Evolutionary conservation across 2,888 invertebrate genomes (phyloP).

Genomic region (Scaptomyza reducta): DNA sequence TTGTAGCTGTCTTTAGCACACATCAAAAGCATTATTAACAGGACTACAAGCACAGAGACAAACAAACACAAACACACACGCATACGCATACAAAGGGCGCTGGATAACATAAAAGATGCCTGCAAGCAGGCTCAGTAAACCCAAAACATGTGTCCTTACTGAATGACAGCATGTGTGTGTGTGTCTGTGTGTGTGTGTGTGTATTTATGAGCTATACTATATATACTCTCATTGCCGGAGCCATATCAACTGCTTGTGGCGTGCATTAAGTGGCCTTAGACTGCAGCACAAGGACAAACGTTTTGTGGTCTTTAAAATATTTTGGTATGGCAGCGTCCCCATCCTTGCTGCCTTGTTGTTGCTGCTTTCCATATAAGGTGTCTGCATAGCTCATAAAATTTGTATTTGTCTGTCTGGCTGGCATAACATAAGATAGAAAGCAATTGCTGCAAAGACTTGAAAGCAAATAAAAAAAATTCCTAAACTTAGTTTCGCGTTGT

Average conservation of each 20-base stretch:
- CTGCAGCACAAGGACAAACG: constrained; percentile 77
- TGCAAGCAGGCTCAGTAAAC: constrained; percentile 66
- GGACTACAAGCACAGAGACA: constrained; percentile 62
- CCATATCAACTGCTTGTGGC: constrained; percentile 72
- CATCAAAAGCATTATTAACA: constrained; percentile 79
- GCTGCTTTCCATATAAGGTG: constrained; percentile 48
- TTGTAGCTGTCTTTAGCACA: constrained; percentile 78
- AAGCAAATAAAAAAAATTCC: constrained; percentile 15
- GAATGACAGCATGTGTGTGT: constrained; percentile 19
- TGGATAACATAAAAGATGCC: constrained; percentile 70
- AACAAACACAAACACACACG: constrained; percentile 29
- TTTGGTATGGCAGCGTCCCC: constrained; percentile 23
- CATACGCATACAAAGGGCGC: constrained; percentile 12
- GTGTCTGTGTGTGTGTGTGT: constrained; percentile 30
- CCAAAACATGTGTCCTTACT: constrained; percentile 76
- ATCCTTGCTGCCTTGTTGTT: not conserved
- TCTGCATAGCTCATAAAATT: constrained; percentile 62
- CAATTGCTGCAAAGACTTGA: constrained; percentile 32
- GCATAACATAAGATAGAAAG: constrained; percentile 42
- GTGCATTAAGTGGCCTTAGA: constrained; percentile 81
- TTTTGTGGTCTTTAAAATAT: constrained; percentile 76
- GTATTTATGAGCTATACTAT: constrained; percentile 59
- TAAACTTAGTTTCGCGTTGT: constrained; percentile 34
- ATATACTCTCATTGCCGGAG: constrained; percentile 37
- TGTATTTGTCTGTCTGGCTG: constrained; percentile 53